Percentiles rank a stretch among this genome's conserved stretches.
Evolutionary conservation across 2,797 vertebrate species (phyloP).

Genomic region (Alectoris magna): DNA sequence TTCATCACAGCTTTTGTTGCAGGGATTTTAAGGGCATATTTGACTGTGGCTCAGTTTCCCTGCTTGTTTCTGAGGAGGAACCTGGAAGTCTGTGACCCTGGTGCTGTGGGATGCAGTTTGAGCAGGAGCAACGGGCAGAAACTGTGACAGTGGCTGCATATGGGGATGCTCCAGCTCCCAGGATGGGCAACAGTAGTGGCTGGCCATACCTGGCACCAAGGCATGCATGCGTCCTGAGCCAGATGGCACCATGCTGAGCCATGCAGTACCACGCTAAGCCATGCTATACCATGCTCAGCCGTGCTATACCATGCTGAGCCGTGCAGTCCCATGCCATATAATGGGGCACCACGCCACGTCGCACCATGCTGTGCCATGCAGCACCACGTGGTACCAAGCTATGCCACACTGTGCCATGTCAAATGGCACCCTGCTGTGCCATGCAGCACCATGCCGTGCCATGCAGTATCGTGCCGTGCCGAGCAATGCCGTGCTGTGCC

Average conservation of each 20-base stretch:
- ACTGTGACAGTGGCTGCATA: background rate
- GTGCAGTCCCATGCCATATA: no score
- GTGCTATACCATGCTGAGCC: background rate
- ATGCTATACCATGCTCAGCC: background rate
- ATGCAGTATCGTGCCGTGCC: no score
- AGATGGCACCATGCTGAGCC: no score
- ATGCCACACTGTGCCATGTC: background rate
- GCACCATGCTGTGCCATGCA: no score
- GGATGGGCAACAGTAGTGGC: background rate
- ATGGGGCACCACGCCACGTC: no score
- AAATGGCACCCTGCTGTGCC: no score
- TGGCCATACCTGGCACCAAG: background rate
- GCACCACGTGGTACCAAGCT: no score
- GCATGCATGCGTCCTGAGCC: no score
- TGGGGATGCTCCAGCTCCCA: background rate
- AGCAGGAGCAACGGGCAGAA: background rate
- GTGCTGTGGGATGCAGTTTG: background rate
- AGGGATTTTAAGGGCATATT: background rate
- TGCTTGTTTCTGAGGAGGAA: background rate
- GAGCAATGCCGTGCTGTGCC: no score
- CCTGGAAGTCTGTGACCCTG: background rate
- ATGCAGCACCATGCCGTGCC: no score
- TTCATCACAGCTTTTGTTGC: no score
- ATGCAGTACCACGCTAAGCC: background rate
- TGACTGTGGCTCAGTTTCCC: background rate